Conservation (phyloP, 92 coral and sea anemone species). For the Siderastrea siderea region DNA sequence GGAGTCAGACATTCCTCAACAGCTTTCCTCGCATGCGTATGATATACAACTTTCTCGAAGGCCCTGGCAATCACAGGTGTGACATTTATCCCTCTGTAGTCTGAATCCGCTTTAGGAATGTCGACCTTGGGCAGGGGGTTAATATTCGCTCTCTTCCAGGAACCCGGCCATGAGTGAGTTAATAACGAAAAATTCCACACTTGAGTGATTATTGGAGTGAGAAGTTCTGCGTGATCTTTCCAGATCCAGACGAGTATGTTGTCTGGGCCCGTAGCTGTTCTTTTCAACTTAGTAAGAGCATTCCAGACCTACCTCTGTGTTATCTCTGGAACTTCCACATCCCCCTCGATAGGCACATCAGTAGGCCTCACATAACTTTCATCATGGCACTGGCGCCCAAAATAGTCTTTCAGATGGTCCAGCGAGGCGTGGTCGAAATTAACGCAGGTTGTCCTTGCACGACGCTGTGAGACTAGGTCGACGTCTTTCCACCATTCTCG, state of each 20-base stretch:
- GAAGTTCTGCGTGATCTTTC: not conserved
- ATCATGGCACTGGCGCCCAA: slow-evolving; percentile 45
- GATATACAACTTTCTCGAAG: slow-evolving; percentile 49
- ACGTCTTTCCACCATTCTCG: slow-evolving; percentile 58
- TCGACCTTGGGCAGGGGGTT: slow-evolving; percentile 13
- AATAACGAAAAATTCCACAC: slow-evolving; percentile 58
- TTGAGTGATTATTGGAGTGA: slow-evolving; percentile 4
- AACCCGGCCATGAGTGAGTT: slow-evolving; percentile 30
- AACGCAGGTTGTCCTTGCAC: slow-evolving; percentile 22
- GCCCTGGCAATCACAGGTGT: slow-evolving; percentile 59
- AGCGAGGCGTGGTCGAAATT: slow-evolving; percentile 28
- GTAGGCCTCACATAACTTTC: slow-evolving; percentile 16
- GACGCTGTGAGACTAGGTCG: slow-evolving; percentile 48
- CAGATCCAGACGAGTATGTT: too few relatives aligned
- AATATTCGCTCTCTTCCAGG: slow-evolving; percentile 2
- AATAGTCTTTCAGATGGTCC: slow-evolving; percentile 47
- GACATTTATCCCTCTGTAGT: slow-evolving; percentile 38
- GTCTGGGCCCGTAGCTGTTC: too few relatives aligned
- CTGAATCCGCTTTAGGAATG: slow-evolving; percentile 33
- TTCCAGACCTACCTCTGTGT: slow-evolving; percentile 40
- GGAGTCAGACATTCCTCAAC: slow-evolving; percentile 33
- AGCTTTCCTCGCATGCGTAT: slow-evolving; percentile 28
- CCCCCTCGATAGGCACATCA: slow-evolving; percentile 40
- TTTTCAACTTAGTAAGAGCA: too few relatives aligned
- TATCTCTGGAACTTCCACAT: slow-evolving; percentile 18